Evolutionary conservation across 2,113 vertebrate species (phyloP).

Genomic region (Tympanuchus pallidicinctus): DNA sequence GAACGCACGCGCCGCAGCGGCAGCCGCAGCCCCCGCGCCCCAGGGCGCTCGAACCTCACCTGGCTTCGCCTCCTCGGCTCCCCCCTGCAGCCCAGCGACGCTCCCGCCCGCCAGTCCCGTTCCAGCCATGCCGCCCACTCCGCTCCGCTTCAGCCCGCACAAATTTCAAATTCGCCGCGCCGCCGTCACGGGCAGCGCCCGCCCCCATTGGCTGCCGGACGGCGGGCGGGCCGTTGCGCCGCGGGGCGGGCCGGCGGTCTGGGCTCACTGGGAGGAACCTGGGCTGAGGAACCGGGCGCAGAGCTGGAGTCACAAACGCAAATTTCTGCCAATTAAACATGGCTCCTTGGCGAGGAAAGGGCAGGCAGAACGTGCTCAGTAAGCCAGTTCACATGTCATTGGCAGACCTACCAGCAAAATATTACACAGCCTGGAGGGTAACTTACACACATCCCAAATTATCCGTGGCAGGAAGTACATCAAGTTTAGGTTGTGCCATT

Average conservation of each 20-base stretch:
- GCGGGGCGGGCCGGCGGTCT: too few relatives aligned
- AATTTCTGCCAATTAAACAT: not conserved
- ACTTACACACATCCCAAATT: not conserved
- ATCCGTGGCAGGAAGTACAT: not conserved
- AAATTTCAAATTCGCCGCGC: not conserved
- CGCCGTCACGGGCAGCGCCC: not conserved
- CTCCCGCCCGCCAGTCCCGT: not conserved
- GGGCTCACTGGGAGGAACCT: not conserved
- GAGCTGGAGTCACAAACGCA: not conserved
- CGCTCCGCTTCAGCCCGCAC: not conserved
- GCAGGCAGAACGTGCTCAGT: not conserved
- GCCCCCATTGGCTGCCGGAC: not conserved
- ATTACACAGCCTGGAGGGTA: not conserved
- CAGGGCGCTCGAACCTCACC: not conserved
- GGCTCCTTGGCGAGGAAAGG: not conserved
- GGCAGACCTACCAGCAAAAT: not conserved
- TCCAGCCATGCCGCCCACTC: not conserved
- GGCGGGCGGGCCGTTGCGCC: not conserved
- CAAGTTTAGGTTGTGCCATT: not conserved
- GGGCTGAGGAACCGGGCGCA: not conserved
- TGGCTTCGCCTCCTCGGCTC: not conserved
- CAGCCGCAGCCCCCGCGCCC: too few relatives aligned
- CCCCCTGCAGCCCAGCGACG: not conserved
- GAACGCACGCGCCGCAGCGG: too few relatives aligned
- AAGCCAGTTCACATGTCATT: not conserved